Base-by-base conservation (phyloP, 1,140 invertebrate species). In the Cotesia vestalis region DNA sequence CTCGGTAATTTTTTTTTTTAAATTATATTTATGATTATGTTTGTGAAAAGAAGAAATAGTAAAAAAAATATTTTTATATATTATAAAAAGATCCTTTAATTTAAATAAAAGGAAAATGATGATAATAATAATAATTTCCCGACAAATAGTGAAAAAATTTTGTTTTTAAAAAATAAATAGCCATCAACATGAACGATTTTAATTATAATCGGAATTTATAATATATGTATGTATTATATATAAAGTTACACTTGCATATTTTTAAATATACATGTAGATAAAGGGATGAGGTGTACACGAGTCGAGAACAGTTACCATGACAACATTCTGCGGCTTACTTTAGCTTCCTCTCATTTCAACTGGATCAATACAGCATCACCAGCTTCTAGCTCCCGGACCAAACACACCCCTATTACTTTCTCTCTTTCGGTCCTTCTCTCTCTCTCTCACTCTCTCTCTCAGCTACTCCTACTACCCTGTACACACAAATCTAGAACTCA, bases 281-380 rank as follows among this genome's bases (percentile, higher is more conserved):
- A 78, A 36, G 79, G 78, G 75, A 72, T 77, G 73, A 84, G 75
- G 86, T 82, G 78, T 46, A 46, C 5, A 46, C 5, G 6, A 46
- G 40, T 86, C 86, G 78, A 87, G 81, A 80, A 83, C 63, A 83
- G 89, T 89, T 82, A 86, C 88, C 75, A 88, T 85, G 78, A 88
- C 88, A 81, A 88, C 88, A 77, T 87, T 85, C 87, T 81, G 77
- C 77, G 81, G 83, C 84, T 86, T 84, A 83, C 81, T 85, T 84
- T 85, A 84, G 83, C 84, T 84, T 79, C 67, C 78, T 81, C 78
- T 75, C 77, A 70, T 51, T 76, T 76, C 68, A 73, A 74, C 73
- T 78, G 83, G 85, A 86, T 86, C 85, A 85, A 85, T 85, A 86
- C 84, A 85, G 85, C 85, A 86, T 85, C 84, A 80, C 73, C 76